A percentile compares a stretch with the other conserved stretches of the same genome.
These are phyloP conservation scores for Hydrophis major DNA, from an alignment of 2,797 vertebrate genomes.

Conservation along the genomic window DNA sequence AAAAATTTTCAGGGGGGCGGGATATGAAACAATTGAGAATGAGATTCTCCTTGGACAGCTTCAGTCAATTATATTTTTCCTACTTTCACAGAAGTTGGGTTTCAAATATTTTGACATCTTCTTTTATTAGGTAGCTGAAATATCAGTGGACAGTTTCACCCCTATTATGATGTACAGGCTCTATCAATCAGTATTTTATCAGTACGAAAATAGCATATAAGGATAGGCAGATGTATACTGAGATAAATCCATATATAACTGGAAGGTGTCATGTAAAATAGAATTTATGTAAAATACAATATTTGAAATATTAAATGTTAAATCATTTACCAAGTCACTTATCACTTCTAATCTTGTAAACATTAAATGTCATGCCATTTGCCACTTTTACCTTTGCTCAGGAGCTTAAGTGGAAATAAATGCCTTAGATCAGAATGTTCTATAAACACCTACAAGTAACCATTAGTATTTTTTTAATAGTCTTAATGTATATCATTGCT, in stretches of 20 bases:
- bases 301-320: conserved; percentile 32
- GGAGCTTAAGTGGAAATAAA: conserved; percentile 19
- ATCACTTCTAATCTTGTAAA: conserved; percentile 22
- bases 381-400: conserved; percentile 18
- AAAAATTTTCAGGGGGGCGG: neutral
- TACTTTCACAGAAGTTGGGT: neutral
- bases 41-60: neutral
- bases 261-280: neutral
- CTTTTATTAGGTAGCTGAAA: neutral
- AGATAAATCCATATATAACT: neutral
- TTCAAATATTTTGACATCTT: neutral
- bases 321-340: conserved; percentile 16
- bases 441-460: neutral
- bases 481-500: neutral
- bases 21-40: neutral
- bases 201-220: neutral
- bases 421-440: neutral
- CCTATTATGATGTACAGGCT: neutral
- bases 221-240: neutral
- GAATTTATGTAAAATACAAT: conserved; percentile 11
- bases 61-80: neutral
- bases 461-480: neutral
- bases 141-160: neutral
- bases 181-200: neutral
- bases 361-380: conserved; percentile 21